Conservation (phyloP, 2,888 invertebrate genomes). For the Lepidocyrtinus sp. region DNA sequence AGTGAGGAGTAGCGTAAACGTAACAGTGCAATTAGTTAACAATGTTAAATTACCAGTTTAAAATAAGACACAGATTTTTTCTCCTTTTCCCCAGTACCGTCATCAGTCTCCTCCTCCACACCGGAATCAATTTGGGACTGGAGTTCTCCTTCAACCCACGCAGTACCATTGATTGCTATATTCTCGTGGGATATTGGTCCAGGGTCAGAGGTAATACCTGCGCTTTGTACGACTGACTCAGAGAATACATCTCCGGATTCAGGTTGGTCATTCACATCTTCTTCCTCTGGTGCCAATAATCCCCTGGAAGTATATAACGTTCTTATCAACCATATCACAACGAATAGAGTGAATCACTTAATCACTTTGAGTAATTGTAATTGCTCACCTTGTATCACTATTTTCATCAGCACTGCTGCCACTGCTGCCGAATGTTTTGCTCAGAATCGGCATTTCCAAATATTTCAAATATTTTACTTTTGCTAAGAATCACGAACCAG, state of each 20-base stretch:
- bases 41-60: slow-evolving; percentile 31
- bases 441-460: background rate
- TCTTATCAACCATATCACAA: background rate
- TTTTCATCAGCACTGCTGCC: slow-evolving; percentile 9
- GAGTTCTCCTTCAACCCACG: background rate
- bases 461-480: too few relatives aligned
- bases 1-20: background rate
- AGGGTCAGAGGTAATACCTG: background rate
- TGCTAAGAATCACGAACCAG: too few relatives aligned
- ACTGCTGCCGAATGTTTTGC: background rate
- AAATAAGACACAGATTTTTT: slow-evolving; percentile 40
- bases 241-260: background rate
- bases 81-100: slow-evolving; percentile 17
- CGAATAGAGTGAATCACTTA: background rate
- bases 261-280: background rate
- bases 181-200: background rate
- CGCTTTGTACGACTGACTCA: background rate
- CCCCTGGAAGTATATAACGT: background rate
- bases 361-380: background rate
- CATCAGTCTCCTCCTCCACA: background rate
- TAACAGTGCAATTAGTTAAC: background rate
- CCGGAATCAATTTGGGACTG: background rate
- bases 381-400: slow-evolving; percentile 17
- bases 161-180: background rate
- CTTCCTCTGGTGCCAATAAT: slow-evolving; percentile 8